phyloP scores from a whole-genome alignment of 2,888 invertebrate species.

The Unio pictorum region DNA sequence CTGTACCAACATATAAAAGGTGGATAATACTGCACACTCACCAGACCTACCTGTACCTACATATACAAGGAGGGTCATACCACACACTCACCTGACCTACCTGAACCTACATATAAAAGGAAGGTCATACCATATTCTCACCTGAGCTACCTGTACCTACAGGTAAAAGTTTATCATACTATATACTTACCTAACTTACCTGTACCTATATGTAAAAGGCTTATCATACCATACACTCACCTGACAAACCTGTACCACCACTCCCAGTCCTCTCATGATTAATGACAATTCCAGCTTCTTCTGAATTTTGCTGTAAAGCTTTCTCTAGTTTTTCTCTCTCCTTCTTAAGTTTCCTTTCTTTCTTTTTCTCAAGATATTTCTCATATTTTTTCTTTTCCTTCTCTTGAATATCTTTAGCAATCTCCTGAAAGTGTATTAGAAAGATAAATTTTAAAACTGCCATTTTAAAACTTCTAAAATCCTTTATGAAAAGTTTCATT shows the following conservation, averaged over 20 bases:
- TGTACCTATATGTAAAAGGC: too few species aligned
- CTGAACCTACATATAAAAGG: constrained; percentile 2
- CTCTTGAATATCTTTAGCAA: constrained; percentile 57
- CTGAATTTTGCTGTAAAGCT: constrained; percentile 50
- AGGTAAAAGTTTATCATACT: too few species aligned
- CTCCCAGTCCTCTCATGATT: neutral
- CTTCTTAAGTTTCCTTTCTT: constrained; percentile 55
- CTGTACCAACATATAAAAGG: too few species aligned
- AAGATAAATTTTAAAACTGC: neutral
- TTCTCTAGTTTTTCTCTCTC: constrained; percentile 58
- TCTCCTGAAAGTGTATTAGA: constrained; percentile 43
- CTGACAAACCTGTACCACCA: constrained; percentile 6
- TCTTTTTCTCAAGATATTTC: constrained; percentile 59
- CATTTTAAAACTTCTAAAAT: too few species aligned
- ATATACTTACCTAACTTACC: too few species aligned
- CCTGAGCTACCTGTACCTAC: too few species aligned
- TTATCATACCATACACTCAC: neutral
- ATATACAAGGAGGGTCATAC: too few species aligned
- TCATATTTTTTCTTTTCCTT: constrained; percentile 61
- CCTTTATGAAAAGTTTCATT: too few species aligned
- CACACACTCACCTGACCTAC: neutral
- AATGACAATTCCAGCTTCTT: constrained; percentile 49
- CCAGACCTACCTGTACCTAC: constrained; percentile 3
- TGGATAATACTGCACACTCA: neutral
- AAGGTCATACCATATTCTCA: too few species aligned